A percentile compares a stretch with the other conserved stretches of the same genome.
Evolutionary conservation across 2,888 invertebrate species (phyloP).

Genomic region (Hypomecis atomaria): DNA sequence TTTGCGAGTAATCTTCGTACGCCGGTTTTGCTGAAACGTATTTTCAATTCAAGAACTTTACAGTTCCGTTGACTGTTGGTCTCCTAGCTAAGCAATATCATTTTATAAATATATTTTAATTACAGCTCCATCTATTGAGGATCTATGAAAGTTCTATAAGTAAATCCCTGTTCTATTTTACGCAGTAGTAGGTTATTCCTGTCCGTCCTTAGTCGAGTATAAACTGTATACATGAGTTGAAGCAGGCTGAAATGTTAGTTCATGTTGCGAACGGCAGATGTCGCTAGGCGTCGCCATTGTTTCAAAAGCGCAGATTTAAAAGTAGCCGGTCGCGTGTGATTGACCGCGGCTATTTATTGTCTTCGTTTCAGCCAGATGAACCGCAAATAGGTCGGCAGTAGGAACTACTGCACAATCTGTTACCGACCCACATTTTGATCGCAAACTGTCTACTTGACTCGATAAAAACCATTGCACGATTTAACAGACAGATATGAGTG

Average conservation of each 20-base stretch:
- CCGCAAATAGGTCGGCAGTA: conserved; percentile 49
- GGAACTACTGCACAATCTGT: not conserved
- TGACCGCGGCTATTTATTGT: conserved; percentile 28
- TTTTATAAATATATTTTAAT: not conserved
- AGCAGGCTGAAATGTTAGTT: conserved; percentile 34
- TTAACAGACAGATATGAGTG: no score
- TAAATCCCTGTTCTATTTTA: not conserved
- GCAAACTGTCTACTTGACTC: not conserved
- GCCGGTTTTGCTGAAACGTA: no score
- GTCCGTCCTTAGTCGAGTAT: no score
- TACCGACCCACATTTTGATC: not conserved
- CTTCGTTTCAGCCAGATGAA: conserved; percentile 49
- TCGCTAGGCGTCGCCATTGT: conserved; percentile 16
- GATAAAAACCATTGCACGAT: not conserved
- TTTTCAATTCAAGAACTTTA: no score
- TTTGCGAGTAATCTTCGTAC: no score
- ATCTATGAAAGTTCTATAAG: not conserved
- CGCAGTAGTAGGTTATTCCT: not conserved
- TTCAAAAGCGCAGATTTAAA: conserved; percentile 1
- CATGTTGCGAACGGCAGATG: conserved; percentile 33
- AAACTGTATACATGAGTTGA: no score
- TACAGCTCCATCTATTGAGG: conserved; percentile 24
- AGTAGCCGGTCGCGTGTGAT: conserved; percentile 10
- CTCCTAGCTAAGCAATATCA: no score
- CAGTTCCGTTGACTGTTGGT: no score